A percentile compares a stretch with the other conserved stretches of the same genome.
Evolutionary conservation across 2,888 invertebrate genomes (phyloP).

Genomic region (Petrophora chlorosata): DNA sequence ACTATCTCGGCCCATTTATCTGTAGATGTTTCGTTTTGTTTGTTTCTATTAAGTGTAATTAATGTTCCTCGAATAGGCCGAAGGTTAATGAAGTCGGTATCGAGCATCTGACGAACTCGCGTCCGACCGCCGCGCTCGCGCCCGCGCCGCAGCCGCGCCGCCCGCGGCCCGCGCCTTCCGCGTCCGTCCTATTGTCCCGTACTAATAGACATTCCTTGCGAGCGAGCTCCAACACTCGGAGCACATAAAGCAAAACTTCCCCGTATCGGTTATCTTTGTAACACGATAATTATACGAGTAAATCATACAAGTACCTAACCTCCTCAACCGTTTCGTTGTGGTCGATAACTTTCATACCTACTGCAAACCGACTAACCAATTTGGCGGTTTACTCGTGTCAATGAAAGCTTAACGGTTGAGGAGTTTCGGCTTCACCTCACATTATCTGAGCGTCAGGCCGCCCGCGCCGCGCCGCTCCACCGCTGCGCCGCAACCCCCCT

Average conservation of each 20-base stretch:
- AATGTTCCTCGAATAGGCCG: slow-evolving; percentile 64
- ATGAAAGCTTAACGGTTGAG: slow-evolving; percentile 1
- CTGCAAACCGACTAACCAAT: slow-evolving; percentile 2
- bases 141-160: slow-evolving; percentile 3
- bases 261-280: slow-evolving; percentile 22
- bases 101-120: slow-evolving; percentile 60
- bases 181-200: slow-evolving; percentile 34
- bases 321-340: neutral
- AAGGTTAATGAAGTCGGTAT: slow-evolving; percentile 78
- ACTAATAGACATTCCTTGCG: slow-evolving; percentile 41
- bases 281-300: slow-evolving; percentile 34
- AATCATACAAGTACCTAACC: too few relatives aligned
- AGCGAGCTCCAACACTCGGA: slow-evolving; percentile 20
- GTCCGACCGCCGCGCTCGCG: neutral
- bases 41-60: slow-evolving; percentile 79
- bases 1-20: slow-evolving; percentile 77
- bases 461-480: slow-evolving; percentile 4
- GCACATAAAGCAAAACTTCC: slow-evolving; percentile 26
- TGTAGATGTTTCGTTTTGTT: slow-evolving; percentile 72
- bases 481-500: slow-evolving; percentile 23
- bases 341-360: neutral
- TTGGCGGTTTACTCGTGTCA: slow-evolving; percentile 2
- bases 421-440: slow-evolving; percentile 3
- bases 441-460: neutral
- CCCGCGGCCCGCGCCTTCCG: slow-evolving; percentile 1